Evolutionary conservation across 2,888 invertebrate genomes (phyloP).

Genomic region (Melanchra persicariae): DNA sequence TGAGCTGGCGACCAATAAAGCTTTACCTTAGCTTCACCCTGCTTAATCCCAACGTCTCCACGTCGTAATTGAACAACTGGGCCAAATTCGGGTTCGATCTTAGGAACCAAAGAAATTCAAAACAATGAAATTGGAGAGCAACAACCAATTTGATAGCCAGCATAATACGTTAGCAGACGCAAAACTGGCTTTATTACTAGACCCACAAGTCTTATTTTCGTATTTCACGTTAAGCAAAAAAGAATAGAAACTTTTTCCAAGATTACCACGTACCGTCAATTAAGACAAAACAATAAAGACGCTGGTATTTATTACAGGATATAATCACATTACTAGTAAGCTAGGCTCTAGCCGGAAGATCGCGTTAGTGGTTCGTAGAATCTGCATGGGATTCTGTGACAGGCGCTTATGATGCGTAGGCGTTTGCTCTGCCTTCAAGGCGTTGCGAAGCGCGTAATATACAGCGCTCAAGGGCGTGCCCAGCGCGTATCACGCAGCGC

Average conservation of each 20-base stretch:
- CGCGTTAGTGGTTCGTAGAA: neutral
- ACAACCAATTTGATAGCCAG: too few species aligned
- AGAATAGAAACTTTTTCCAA: neutral
- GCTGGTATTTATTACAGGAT: neutral
- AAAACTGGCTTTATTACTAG: too few species aligned
- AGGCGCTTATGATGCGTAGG: neutral
- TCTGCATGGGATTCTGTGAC: neutral
- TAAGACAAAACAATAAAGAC: neutral
- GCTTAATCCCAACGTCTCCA: too few species aligned
- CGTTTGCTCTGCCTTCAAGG: neutral
- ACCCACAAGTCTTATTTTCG: too few species aligned
- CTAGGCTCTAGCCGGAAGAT: neutral
- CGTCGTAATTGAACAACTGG: too few species aligned
- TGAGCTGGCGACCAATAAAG: too few species aligned
- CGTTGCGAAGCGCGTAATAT: conserved; percentile 3
- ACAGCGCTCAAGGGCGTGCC: neutral
- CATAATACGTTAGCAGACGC: neutral
- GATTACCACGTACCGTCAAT: too few species aligned
- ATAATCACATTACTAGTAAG: neutral
- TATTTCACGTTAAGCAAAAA: too few species aligned
- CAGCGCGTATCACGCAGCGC: neutral
- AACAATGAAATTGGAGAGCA: too few species aligned
- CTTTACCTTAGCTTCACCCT: too few species aligned
- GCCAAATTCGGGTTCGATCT: too few species aligned
- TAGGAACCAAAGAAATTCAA: too few species aligned